Evolutionary conservation across 1,140 invertebrate species (phyloP), one percentile per base, ranked within the genome.

Genomic region (Drosophila elegans): DNA sequence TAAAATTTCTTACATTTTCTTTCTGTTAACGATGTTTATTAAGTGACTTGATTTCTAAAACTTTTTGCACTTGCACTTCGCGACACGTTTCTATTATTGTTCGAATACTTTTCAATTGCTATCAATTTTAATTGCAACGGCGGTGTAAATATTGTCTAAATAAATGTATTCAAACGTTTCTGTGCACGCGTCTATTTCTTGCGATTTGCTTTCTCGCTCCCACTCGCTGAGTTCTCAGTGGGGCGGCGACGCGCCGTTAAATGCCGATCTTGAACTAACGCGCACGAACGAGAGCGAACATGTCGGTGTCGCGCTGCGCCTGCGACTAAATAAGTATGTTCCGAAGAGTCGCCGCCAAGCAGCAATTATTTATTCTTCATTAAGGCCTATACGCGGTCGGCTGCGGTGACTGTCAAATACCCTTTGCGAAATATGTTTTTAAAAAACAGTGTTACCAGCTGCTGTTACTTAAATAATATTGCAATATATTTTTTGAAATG

Each of bases 281-380:
- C 69, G 39, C 45, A 38, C 48, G 29, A 61, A 61, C 59, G 49
- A 59, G 42, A 57, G 42, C 7, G 63, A 62, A 64, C 49, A 67
- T 44, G 41, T 49, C 68, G 52, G 61, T 51, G 45, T 62, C 56
- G 57, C 76, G 68, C 57, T 54, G 60, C 60, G 79, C 54, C 49
- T 83, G 57, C 54, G 64, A 86, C 82, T 86, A 66, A 88, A 88
- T 61, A 64, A 79, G 57, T 76, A 82, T 68, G 46, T 68, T 62
- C 69, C 27, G 54, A 44, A 59, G 49, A 74, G 78, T 39, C 44
- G 56, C 55, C 59, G 59, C 52, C 68, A 62, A 53, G 66, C 80
- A 72, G 61, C 69, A 89, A 89, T 84, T 90, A 88, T 80, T 64
- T 77, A 74, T 83, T 88, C 59, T 83, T 89, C 64, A 78, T 84